Evolutionary conservation across 2,797 vertebrate genomes (phyloP), one percentile per base, ranked within the genome.

Genomic region (Eulemur albifrons): DNA sequence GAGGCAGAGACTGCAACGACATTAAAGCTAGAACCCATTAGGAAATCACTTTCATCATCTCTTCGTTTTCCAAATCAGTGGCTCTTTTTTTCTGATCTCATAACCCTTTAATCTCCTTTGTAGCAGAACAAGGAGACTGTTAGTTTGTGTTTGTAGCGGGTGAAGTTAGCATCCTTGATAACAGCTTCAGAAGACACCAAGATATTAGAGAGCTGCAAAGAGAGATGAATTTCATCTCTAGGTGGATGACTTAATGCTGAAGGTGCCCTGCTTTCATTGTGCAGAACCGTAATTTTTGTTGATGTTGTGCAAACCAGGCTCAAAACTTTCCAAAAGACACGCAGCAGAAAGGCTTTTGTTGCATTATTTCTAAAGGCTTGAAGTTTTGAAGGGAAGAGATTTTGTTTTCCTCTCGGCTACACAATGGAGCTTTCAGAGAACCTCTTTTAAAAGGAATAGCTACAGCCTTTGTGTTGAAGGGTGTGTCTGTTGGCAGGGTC

Each of bases 401-500:
- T 95, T 98, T 98, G 98, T 98, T 98, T 98, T 98, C 97, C 97
- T 97, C 98, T 97, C 54, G 32, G 97, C 97, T 90, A 97, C 97
- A 99, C 98, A 99, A 98, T 99, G 98, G 98, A 99, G 98, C 98
- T 99, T 99, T 99, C 99, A 99, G 99, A 99, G 99, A 99, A 99
- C 99, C 98, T 99, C 99, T 99, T 99, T 99, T 99, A 99, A 99
- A 98, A 99, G 98, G 98, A 99, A 99, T 99, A 99, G 99, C 99
- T 99, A 99, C 99, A 98, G 99, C 98, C 98, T 99, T 99, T 98
- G 99, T 99, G 99, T 99, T 98, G 99, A 99, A 99, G 99, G 99
- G 99, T 99, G 99, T 99, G 99, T 99, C 99, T 98, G 98, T 99
- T 99, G 99, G 99, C 99, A 99, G 98, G 98, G 98, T 99, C 99